Evolutionary conservation across 2,797 vertebrate genomes (phyloP).

Genomic region (Euthynnus affinis): DNA sequence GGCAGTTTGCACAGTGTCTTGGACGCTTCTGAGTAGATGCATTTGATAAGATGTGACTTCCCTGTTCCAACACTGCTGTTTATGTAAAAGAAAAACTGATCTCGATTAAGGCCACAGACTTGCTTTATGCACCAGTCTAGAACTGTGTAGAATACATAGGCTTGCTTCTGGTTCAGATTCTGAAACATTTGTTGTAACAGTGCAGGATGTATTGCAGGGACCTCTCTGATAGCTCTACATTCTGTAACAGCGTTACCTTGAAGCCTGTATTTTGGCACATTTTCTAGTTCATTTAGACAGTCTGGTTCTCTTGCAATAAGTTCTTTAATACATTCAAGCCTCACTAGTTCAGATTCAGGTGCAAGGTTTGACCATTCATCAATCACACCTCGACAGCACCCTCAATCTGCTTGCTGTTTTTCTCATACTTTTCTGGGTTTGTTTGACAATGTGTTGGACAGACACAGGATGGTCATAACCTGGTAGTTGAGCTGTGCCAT

Average conservation of each 20-base stretch:
- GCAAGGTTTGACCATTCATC: no score
- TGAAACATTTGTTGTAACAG: conserved; percentile 7
- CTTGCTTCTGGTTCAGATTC: conserved; percentile 10
- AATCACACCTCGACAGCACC: no score
- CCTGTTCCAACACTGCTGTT: neutral
- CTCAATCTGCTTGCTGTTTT: no score
- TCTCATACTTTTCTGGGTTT: no score
- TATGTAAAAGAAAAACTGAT: conserved; percentile 6
- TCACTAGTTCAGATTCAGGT: no score
- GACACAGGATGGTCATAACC: no score
- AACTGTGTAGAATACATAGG: neutral
- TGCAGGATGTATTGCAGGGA: neutral
- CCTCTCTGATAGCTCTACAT: neutral
- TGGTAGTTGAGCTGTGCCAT: no score
- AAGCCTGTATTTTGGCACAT: conserved; percentile 24
- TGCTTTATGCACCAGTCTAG: conserved; percentile 17
- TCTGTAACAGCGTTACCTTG: neutral
- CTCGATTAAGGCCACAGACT: neutral
- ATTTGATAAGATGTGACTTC: no score
- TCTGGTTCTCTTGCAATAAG: neutral
- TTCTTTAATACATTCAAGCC: neutral
- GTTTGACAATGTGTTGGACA: no score
- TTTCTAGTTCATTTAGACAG: conserved; percentile 29
- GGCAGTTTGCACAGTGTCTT: no score
- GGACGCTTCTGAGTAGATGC: no score